Conservation (phyloP, 2,113 vertebrate species). For the Turdus rufiventris region DNA sequence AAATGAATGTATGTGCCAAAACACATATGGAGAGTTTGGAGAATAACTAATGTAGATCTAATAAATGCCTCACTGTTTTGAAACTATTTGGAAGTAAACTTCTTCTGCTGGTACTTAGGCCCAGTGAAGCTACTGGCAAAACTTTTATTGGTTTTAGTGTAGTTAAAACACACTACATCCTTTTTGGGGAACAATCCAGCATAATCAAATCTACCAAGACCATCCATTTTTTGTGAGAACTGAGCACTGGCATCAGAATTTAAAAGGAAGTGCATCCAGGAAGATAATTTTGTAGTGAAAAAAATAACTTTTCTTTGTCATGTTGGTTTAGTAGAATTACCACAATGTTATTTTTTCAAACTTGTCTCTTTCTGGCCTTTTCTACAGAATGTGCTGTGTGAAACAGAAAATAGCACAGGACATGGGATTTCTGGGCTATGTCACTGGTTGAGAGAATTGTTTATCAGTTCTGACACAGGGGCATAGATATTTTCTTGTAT, state of each 20-base stretch:
- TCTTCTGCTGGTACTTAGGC: not conserved
- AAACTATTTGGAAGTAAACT: not conserved
- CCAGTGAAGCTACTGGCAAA: not conserved
- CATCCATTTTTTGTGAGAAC: not conserved
- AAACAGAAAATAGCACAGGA: slow-evolving; percentile 18
- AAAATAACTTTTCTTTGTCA: not conserved
- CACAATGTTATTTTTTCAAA: not conserved
- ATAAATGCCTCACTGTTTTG: not conserved
- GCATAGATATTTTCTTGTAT: not conserved
- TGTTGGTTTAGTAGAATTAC: not conserved
- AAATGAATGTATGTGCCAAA: not conserved
- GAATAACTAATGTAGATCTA: not conserved
- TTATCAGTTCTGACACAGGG: slow-evolving; percentile 49
- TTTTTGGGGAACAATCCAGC: not conserved
- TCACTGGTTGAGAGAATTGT: slow-evolving; percentile 21
- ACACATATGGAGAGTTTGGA: not conserved
- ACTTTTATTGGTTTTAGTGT: not conserved
- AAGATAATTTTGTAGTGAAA: not conserved
- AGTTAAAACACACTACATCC: not conserved
- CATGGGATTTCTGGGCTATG: slow-evolving; percentile 47
- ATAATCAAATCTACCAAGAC: not conserved
- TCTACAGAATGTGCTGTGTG: slow-evolving; percentile 1
- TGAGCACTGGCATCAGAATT: not conserved
- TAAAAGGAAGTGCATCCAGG: not conserved
- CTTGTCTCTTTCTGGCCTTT: slow-evolving; percentile 2